These are phyloP conservation scores for Phyllopteryx taeniolatus DNA, from an alignment of 2,113 vertebrate genomes.

Conservation along the genomic window DNA sequence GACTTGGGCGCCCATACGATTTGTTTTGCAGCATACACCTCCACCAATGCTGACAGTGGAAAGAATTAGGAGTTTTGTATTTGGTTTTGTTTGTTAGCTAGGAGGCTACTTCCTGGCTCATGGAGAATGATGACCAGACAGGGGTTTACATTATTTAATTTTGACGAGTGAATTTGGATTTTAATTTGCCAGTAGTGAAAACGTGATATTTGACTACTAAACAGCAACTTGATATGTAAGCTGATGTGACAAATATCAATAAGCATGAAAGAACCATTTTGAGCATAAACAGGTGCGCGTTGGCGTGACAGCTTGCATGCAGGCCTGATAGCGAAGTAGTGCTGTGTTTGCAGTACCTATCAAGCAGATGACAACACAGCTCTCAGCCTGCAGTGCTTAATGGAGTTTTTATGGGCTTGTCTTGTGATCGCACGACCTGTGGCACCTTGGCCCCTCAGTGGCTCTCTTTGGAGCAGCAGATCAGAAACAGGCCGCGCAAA, in stretches of 20 bases:
- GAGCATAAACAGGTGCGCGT: conserved; percentile 4
- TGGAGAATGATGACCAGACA: too few species aligned
- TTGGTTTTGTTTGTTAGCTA: too few species aligned
- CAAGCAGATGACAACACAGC: conserved; percentile 92
- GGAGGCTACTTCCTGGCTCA: too few species aligned
- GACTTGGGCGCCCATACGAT: too few species aligned
- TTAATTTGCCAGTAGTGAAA: neutral
- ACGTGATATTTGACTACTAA: neutral
- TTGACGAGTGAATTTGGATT: too few species aligned
- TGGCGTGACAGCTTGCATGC: conserved; percentile 17
- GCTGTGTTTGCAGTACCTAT: conserved; percentile 93
- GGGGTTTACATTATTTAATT: too few species aligned
- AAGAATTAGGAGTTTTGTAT: too few species aligned
- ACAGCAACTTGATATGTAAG: neutral
- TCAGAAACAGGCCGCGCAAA: conserved; percentile 79
- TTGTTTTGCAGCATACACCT: too few species aligned
- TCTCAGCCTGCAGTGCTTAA: conserved; percentile 92
- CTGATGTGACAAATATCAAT: neutral
- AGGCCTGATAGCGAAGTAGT: conserved; percentile 83
- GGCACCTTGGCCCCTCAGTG: conserved; percentile 75
- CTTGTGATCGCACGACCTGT: conserved; percentile 88
- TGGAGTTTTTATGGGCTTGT: conserved; percentile 97
- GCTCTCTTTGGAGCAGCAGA: conserved; percentile 77
- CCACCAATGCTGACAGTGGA: too few species aligned
- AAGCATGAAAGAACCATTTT: neutral